Conservation (phyloP, 2,888 invertebrate genomes). For the Pyralis farinalis region DNA sequence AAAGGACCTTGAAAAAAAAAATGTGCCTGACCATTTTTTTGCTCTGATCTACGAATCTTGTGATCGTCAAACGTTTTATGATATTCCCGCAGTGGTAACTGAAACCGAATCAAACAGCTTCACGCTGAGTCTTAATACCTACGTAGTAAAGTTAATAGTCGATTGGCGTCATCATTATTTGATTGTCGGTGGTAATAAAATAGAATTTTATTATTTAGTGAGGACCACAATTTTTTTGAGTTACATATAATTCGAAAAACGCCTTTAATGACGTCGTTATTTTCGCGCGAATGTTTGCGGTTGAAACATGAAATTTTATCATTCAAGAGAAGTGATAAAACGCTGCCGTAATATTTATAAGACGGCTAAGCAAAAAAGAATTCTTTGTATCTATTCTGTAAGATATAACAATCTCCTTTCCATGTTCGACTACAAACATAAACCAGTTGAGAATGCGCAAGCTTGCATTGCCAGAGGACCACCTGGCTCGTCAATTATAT, state of each 20-base stretch:
- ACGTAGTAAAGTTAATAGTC: not conserved
- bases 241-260: slow-evolving; percentile 15
- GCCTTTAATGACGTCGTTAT: slow-evolving; percentile 21
- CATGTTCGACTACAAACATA: no score
- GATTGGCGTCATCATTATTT: not conserved
- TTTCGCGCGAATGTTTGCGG: slow-evolving; percentile 19
- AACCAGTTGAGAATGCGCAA: no score
- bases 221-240: slow-evolving; percentile 17
- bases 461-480: no score
- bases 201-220: slow-evolving; percentile 23
- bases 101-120: slow-evolving; percentile 3
- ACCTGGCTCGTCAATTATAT: no score
- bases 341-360: no score
- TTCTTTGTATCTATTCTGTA: no score
- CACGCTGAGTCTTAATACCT: not conserved
- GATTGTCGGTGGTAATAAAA: slow-evolving; percentile 19
- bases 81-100: slow-evolving; percentile 6
- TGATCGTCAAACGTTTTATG: slow-evolving; percentile 18
- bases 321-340: not conserved
- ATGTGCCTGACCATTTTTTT: slow-evolving; percentile 30
- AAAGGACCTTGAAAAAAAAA: slow-evolving; percentile 26
- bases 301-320: not conserved
- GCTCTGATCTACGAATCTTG: slow-evolving; percentile 14
- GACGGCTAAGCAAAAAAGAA: no score
- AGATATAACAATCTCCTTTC: no score